Evolutionary conservation across 2,113 vertebrate species (phyloP).

Genomic region (Seriola quinqueradiata): DNA sequence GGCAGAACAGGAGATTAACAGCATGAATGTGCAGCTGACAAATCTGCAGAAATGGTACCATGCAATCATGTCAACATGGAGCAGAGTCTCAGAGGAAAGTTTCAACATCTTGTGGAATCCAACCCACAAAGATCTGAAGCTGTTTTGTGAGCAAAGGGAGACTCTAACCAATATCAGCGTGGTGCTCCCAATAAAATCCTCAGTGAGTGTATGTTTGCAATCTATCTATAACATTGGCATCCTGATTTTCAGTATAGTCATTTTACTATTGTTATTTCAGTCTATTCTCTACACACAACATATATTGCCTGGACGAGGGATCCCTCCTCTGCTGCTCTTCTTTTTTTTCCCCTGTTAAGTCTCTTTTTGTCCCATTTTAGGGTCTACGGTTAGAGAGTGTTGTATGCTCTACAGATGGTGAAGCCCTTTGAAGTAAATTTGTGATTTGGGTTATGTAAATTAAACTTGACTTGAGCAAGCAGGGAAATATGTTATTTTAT

Average conservation of each 20-base stretch:
- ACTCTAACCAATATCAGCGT: too few relatives aligned
- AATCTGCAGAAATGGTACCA: neutral
- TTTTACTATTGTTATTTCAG: neutral
- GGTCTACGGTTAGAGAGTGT: too few relatives aligned
- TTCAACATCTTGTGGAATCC: neutral
- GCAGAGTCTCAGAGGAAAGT: too few relatives aligned
- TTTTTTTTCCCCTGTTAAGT: too few relatives aligned
- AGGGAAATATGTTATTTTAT: conserved; percentile 6
- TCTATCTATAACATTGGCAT: neutral
- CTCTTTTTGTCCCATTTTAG: too few relatives aligned
- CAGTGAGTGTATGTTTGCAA: too few relatives aligned
- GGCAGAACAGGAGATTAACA: neutral
- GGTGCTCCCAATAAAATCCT: too few relatives aligned
- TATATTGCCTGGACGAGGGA: too few relatives aligned
- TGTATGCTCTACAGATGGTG: neutral
- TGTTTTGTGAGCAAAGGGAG: too few relatives aligned
- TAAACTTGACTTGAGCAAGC: neutral
- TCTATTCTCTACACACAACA: neutral
- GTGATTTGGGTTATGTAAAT: neutral
- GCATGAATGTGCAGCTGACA: neutral
- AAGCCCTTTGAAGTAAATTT: neutral
- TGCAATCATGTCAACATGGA: neutral
- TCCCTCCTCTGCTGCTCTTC: neutral
- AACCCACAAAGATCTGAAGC: too few relatives aligned
- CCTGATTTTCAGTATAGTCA: neutral